These are phyloP conservation scores for Orchestia grillus DNA, from an alignment of 1,140 invertebrate genomes.

Conservation along the genomic window DNA sequence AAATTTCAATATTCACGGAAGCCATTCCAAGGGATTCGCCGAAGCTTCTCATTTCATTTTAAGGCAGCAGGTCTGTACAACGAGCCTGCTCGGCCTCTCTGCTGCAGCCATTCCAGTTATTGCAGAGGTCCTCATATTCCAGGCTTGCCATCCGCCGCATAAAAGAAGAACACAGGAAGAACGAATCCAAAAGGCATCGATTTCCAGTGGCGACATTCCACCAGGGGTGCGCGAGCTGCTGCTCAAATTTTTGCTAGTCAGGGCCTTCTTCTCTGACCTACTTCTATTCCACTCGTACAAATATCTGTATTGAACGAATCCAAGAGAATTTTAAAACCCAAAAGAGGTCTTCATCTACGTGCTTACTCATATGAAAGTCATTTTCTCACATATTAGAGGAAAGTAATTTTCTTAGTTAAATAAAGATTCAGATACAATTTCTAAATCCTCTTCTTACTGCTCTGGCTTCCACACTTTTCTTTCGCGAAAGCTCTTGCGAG, in stretches of 20 bases:
- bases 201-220: neutral
- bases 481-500: neutral
- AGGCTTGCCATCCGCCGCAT: neutral
- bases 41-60: neutral
- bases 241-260: neutral
- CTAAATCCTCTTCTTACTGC: neutral
- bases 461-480: neutral
- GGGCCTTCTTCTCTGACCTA: neutral
- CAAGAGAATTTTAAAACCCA: neutral
- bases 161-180: neutral
- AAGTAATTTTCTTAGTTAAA: neutral
- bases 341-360: neutral
- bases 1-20: neutral
- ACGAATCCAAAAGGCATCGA: conserved; percentile 2
- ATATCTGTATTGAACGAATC: neutral
- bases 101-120: conserved; percentile 4
- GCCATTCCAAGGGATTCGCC: neutral
- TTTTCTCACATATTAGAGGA: neutral
- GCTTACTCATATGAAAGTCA: neutral
- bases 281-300: neutral
- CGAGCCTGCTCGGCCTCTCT: neutral
- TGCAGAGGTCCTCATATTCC: neutral
- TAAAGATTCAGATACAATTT: neutral
- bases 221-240: neutral
- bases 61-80: neutral